phyloP scores from a whole-genome alignment of 2,113 vertebrate species.

The Todiramphus saurophagus region DNA sequence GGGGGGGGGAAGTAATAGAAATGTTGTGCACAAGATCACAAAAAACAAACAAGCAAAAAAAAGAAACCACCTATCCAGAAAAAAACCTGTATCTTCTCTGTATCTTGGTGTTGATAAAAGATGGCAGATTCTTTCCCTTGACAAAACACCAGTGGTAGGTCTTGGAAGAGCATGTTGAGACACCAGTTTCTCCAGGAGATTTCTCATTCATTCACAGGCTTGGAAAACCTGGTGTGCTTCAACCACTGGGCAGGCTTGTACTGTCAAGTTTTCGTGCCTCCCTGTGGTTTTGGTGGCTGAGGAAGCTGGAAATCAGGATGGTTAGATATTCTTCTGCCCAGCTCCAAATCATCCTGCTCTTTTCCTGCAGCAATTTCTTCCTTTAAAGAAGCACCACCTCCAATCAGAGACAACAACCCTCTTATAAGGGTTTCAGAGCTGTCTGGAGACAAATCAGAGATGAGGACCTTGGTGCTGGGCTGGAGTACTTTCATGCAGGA shows the following conservation, averaged over 20 bases:
- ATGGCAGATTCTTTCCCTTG: background rate
- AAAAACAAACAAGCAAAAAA: no score
- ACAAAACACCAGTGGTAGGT: background rate
- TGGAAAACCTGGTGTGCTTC: background rate
- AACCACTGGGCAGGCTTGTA: background rate
- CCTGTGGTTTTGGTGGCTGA: background rate
- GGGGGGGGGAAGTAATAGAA: background rate
- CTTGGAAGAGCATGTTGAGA: background rate
- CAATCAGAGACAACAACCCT: accelerated
- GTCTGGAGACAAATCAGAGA: background rate
- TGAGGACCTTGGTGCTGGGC: background rate
- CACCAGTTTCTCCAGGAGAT: background rate
- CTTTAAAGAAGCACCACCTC: background rate
- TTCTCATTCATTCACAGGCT: slow-evolving; percentile 18
- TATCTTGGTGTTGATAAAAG: background rate
- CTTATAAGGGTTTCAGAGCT: background rate
- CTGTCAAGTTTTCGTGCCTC: slow-evolving; percentile 3
- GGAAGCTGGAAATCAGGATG: background rate
- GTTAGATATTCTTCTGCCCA: background rate
- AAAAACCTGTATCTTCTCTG: background rate
- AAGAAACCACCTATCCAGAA: background rate
- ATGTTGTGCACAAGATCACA: background rate
- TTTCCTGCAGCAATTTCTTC: background rate
- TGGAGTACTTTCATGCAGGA: accelerated
- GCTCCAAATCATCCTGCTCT: background rate